Base-by-base conservation (phyloP, 2,888 invertebrate species). In the Melinaea menophilus region DNA sequence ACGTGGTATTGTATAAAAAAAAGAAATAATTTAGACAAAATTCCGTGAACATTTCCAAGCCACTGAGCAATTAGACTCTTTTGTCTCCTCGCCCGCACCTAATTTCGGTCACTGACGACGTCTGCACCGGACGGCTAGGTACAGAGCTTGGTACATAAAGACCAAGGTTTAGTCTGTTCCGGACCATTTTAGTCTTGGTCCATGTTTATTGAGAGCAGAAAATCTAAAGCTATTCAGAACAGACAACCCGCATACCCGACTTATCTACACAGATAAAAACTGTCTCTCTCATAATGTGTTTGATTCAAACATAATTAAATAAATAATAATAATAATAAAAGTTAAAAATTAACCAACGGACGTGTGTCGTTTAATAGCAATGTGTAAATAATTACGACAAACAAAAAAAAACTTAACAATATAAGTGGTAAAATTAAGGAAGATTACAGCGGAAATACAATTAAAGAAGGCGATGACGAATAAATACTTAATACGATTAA, bases 321-420 rank as follows among this genome's bases (percentile, higher is more conserved):
- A 35, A 59, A 37, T 37, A 58, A 58, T 37, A 11, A 11, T 34
- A 35, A 58, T n/a, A 55, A 47, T 37, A 37, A 58, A 55, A 12
- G 35, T 5, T 9, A 11, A 7, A 58, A 35, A 55, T 58, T 12
- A 48, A 58, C 35, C 13, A 41, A 61, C 7, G 47, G 58, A 33
- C 37, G 46, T 45, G 34, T 34, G 57, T 58, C 35, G 33, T 35
- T 66, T n/a, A 41, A 58, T 56, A 46, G 48, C 55, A 65, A 59
- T 59, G 55, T 56, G 58, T 45, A 59, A 58, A 66, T 58, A 63
- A 63, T 66, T 65, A 65, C 55, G 56, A 58, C 35, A 45, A 60
- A 61, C 58, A 63, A 65, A 65, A 64, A 62, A 46, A 13, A 37
- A 22, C 7, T 31, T 31, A 55, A 12, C 51, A 56, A 46, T 56